Base-by-base conservation (phyloP, 1,140 invertebrate genomes). In the Leucophenga varia region DNA sequence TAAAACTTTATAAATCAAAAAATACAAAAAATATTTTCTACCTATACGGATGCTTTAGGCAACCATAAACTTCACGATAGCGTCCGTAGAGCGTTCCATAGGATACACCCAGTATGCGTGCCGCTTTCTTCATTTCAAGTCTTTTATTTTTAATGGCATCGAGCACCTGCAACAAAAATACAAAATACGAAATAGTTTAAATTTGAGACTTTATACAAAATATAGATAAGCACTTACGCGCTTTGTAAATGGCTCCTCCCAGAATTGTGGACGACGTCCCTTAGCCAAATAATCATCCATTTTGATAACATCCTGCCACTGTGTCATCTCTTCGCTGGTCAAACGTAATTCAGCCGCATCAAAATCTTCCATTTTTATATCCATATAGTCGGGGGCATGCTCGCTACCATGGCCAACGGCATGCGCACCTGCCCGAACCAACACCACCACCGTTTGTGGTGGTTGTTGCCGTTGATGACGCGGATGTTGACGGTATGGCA, bases 111-210 rank as follows among this genome's bases (percentile, higher is more conserved):
- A 93, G 78, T 34, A 93, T 82, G 72, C 91, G 88, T 5, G 90
- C 89, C n/a, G 89, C 91, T 49, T 89, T 88, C 77, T 94, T 94
- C 91, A 94, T 94, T 77, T 94, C 91, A 57, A 94, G 74, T 78
- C 91, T 89, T 77, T 92, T 93, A 55, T 89, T 88, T 57, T 90
- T 87, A 17, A 92, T 91, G 12, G 89, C 87, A 71, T 93, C 90
- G 86, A 94, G 90, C 30, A 93, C 71, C 71, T 74, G 13, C 2
- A 42, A n/a, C n/a, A n/a, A n/a, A 42, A 41, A 19, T 19, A 4
- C 17, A 14, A 21, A 6, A 19, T 16, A 5, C 10, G 2, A 38
- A 6, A 3, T 16, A 16, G 3, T 4, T 3, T 36, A 2, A 8
- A 5, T 13, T 32, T 20, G 6, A 49, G 2, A 38, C 13, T 14